Evolutionary conservation across 2,113 vertebrate genomes (phyloP), one percentile per base, ranked within the genome.

Genomic region (Trochalopteron elliotii): DNA sequence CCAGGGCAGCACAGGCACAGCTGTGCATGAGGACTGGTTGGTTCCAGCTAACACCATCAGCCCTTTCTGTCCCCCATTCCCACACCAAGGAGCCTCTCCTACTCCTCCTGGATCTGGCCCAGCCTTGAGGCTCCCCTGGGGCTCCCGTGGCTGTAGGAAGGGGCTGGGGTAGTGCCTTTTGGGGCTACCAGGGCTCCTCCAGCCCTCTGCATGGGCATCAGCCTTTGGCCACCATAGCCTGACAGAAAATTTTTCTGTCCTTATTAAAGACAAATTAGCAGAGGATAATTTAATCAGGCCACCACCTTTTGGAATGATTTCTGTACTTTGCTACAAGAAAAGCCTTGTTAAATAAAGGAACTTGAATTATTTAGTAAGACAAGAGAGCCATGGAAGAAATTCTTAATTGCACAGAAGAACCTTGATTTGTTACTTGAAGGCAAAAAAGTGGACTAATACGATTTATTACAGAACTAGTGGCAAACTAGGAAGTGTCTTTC

Each of bases 311-410:
- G 57, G 61, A 86, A 75, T 30, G 11, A 52, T 76, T 90, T 76
- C 53, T 83, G 8, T 60, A 35, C 31, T 69, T 75, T 33, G 53
- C 35, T 60, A 64, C 35, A 88, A 93, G 27, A 67, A 88, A 80
- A 80, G 10, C 24, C 37, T 75, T 90, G 44, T 85, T 88, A 88
- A 90, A 83, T 83, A 92, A 44, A 85, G 12, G 15, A 9, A 44
- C 10, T 69, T 88, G 24, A 90, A 88, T 88, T 88, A 92, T 94
- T 92, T 68, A 94, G 20, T 21, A 56, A 80, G 63, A 85, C 30
- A 82, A 70, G 56, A 75, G 11, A 68, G 12, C 1, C 35, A 17
- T 39, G 23, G 11, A 80, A 72, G 19, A 83, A 86, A 83, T 50
- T 71, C 25, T 59, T 76, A 90, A 68, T 64, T 30, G 16, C 31